A percentile compares a stretch with the other conserved stretches of the same genome.
Evolutionary conservation across 2,888 invertebrate genomes (phyloP).

Genomic region (Brenthis hecate): DNA sequence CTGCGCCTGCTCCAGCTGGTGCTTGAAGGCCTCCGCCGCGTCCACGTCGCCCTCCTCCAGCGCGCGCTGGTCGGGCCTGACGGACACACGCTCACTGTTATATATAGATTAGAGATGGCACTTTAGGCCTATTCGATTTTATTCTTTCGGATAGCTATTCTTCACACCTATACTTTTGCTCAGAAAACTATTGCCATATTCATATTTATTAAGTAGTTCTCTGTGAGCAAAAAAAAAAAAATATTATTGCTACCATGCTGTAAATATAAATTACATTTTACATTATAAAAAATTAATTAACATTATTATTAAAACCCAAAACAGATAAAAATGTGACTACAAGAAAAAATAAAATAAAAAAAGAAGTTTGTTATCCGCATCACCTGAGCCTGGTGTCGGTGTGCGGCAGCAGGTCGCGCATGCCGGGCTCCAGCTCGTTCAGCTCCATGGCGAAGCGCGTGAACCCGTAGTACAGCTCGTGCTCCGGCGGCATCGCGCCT

Average conservation of each 20-base stretch:
- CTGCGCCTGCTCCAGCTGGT: conserved; percentile 88
- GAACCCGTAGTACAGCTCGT: conserved; percentile 91
- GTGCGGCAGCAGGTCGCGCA: conserved; percentile 83
- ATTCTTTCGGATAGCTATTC: background rate
- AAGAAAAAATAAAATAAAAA: no score
- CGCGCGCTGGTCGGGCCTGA: conserved; percentile 88
- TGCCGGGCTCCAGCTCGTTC: conserved; percentile 88
- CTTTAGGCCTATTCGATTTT: background rate
- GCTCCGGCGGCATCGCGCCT: conserved; percentile 91
- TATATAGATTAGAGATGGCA: no score
- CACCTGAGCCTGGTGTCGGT: conserved; percentile 88
- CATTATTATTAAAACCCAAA: no score
- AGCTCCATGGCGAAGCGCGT: conserved; percentile 92
- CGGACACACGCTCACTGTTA: background rate
- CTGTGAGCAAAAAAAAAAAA: no score
- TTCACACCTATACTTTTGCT: background rate
- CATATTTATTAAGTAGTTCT: no score
- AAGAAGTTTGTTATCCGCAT: background rate
- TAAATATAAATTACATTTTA: no score
- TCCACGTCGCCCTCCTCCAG: conserved; percentile 89
- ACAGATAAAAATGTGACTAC: no score
- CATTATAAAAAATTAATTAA: no score
- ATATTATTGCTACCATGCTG: no score
- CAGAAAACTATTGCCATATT: no score
- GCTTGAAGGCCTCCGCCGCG: conserved; percentile 87